Conservation (phyloP, 2,797 vertebrate species). For the Heliangelus exortis region DNA sequence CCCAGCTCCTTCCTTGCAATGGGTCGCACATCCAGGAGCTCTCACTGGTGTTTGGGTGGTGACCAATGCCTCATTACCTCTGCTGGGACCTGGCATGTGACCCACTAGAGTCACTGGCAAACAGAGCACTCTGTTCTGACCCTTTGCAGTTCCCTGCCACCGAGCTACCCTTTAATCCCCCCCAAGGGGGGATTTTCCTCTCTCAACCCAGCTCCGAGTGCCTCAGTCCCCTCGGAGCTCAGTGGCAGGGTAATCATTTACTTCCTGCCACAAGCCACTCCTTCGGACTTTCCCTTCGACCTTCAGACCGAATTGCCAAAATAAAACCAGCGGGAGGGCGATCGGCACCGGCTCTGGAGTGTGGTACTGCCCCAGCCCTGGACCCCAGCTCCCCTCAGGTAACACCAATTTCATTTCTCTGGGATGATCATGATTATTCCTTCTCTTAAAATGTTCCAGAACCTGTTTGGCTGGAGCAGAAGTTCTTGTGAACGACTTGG, state of each 20-base stretch:
- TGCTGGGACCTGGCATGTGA: neutral
- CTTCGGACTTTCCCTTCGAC: conserved; percentile 45
- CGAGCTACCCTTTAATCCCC: conserved; percentile 16
- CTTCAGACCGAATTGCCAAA: conserved; percentile 52
- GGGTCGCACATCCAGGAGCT: neutral
- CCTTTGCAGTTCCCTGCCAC: neutral
- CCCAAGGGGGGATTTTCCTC: conserved; percentile 40
- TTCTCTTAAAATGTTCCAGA: neutral
- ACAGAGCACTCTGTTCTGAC: conserved; percentile 40
- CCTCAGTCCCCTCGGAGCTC: fast-evolving
- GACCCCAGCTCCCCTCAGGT: neutral
- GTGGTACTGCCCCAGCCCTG: neutral
- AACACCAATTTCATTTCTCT: neutral
- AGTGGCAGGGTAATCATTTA: conserved; percentile 44
- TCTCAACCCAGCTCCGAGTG: neutral
- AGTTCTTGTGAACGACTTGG: fast-evolving
- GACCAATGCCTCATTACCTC: neutral
- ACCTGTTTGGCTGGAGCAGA: neutral
- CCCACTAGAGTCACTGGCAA: neutral
- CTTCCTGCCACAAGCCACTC: conserved; percentile 56
- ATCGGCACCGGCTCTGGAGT: fast-evolving
- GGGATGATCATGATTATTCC: fast-evolving
- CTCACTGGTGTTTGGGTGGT: neutral
- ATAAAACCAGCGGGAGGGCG: neutral
- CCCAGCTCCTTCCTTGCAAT: neutral